A percentile compares a stretch with the other conserved stretches of the same genome.
Conservation (phyloP, 2,797 vertebrate species). For the Petrocephalus schoutedeni region DNA sequence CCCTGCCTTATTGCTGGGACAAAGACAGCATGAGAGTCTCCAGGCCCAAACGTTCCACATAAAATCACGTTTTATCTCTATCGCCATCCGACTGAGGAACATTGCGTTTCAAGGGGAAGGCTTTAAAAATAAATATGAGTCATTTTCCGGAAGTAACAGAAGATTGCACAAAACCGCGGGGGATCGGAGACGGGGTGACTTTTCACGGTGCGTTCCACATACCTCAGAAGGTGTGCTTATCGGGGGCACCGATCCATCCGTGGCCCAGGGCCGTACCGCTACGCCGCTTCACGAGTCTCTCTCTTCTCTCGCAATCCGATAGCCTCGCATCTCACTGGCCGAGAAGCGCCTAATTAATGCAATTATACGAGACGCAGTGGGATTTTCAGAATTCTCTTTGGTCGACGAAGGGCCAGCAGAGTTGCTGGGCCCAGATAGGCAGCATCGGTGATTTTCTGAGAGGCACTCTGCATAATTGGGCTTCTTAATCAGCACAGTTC, state of each 20-base stretch:
- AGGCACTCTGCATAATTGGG: not conserved
- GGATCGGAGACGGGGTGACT: not conserved
- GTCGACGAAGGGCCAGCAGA: not conserved
- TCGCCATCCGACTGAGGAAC: not conserved
- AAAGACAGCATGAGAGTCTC: not conserved
- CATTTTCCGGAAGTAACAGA: not conserved
- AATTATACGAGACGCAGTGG: slow-evolving; percentile 25
- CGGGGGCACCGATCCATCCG: not conserved
- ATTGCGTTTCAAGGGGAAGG: not conserved
- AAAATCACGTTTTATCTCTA: not conserved
- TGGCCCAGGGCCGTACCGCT: not conserved
- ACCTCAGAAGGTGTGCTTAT: slow-evolving; percentile 27
- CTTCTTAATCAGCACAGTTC: not conserved
- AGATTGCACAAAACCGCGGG: not conserved
- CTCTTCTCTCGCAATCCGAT: not conserved
- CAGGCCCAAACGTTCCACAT: not conserved
- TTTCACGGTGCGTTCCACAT: slow-evolving; percentile 21
- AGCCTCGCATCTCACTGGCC: not conserved
- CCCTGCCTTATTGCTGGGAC: not conserved
- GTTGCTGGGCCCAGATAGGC: not conserved
- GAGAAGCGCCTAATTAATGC: not conserved
- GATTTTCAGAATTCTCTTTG: slow-evolving; percentile 3
- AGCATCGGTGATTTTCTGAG: not conserved
- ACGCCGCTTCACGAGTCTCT: not conserved
- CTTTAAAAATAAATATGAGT: not conserved